These are phyloP conservation scores for Amblyornis subalaris DNA, from an alignment of 2,113 vertebrate genomes.

Conservation along the genomic window DNA sequence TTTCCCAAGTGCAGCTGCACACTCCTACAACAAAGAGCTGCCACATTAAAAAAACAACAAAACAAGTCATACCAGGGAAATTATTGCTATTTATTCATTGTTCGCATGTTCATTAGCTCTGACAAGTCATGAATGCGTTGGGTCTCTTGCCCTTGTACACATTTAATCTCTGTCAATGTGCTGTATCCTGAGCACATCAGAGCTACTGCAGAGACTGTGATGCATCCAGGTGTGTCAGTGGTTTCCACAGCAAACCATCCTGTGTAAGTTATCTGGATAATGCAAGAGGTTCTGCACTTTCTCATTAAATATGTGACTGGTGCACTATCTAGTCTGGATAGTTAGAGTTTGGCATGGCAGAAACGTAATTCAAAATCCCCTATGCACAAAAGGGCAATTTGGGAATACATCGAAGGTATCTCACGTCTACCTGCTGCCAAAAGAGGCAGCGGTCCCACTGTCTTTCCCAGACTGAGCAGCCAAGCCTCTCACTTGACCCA, in stretches of 20 bases:
- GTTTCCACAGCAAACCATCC: background rate
- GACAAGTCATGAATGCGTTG: background rate
- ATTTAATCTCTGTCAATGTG: background rate
- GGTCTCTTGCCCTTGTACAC: background rate
- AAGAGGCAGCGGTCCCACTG: background rate
- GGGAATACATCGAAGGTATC: background rate
- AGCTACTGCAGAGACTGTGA: background rate
- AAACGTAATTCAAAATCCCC: background rate
- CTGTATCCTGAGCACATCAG: background rate
- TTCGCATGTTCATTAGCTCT: background rate
- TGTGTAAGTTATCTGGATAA: background rate
- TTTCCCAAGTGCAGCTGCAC: background rate
- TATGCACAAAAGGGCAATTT: background rate
- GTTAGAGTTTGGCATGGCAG: background rate
- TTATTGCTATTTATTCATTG: background rate
- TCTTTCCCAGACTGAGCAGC: background rate
- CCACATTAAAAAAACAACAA: background rate
- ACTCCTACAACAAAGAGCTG: background rate
- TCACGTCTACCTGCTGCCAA: background rate
- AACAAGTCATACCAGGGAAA: background rate
- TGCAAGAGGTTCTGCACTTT: background rate
- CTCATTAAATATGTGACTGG: background rate
- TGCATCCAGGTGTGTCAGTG: background rate
- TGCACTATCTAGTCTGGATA: background rate
- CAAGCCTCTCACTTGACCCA: background rate